A percentile compares a stretch with the other conserved stretches of the same genome.
These are phyloP conservation scores for Dicyrtoma fusca DNA, from an alignment of 2,888 invertebrate species.

Conservation along the genomic window DNA sequence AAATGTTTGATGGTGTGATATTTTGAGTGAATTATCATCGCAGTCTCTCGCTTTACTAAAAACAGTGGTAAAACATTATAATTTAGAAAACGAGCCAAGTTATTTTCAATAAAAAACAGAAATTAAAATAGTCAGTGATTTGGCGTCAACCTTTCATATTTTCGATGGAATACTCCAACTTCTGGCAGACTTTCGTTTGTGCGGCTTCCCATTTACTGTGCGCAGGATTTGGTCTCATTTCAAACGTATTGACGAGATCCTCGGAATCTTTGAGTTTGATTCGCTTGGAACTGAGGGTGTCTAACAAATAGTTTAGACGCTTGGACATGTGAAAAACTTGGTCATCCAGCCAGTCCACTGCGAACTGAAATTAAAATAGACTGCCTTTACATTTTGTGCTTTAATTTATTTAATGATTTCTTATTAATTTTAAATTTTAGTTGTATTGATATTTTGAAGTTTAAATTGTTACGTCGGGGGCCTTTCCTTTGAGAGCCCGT, in stretches of 20 bases:
- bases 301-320: constrained; percentile 48
- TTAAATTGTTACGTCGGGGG: constrained; percentile 39
- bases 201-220: constrained; percentile 51
- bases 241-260: constrained; percentile 48
- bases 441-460: background rate
- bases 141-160: constrained; percentile 52
- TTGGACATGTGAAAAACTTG: constrained; percentile 54
- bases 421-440: background rate
- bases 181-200: constrained; percentile 40
- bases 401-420: no score
- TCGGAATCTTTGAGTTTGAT: constrained; percentile 51
- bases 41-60: constrained; percentile 51
- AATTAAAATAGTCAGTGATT: background rate
- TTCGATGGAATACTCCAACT: constrained; percentile 49
- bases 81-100: no score
- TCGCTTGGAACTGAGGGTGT: constrained; percentile 47
- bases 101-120: background rate
- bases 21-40: constrained; percentile 50
- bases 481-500: constrained; percentile 47
- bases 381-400: background rate
- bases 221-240: constrained; percentile 50
- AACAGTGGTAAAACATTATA: no score
- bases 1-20: constrained; percentile 51
- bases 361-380: constrained; percentile 33
- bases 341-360: constrained; percentile 55